A percentile compares a stretch with the other conserved stretches of the same genome.
Conservation (phyloP, 2,113 vertebrate species). For the Channa argus region DNA sequence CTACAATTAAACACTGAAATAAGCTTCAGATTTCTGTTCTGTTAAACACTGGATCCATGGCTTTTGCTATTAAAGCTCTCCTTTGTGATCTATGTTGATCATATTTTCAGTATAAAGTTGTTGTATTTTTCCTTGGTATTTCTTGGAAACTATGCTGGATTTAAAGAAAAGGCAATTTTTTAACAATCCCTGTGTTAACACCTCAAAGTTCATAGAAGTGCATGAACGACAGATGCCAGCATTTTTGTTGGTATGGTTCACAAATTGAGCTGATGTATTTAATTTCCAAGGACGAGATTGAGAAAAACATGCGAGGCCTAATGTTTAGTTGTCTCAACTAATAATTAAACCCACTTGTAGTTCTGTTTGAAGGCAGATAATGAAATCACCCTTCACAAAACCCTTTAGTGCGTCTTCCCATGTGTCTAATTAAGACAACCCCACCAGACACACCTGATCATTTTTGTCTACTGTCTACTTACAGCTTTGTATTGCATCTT, state of each 20-base stretch:
- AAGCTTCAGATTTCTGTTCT: constrained; percentile 22
- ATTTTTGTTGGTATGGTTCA: neutral
- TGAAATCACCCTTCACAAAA: constrained; percentile 29
- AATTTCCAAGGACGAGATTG: neutral
- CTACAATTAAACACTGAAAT: constrained; percentile 2
- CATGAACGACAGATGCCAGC: neutral
- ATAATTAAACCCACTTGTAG: neutral
- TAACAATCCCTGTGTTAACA: neutral
- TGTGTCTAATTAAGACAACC: constrained; percentile 33
- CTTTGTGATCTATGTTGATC: neutral
- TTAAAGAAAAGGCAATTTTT: constrained; percentile 1
- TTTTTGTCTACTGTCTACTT: constrained; percentile 38
- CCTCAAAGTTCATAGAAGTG: neutral
- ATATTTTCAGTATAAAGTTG: neutral
- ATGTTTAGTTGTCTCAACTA: constrained; percentile 9
- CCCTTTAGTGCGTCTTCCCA: constrained; percentile 27
- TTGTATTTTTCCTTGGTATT: neutral
- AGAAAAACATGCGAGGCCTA: neutral
- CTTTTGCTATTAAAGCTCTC: constrained; percentile 16
- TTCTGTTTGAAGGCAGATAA: constrained; percentile 3
- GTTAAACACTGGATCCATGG: constrained; percentile 16
- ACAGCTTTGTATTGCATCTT: constrained; percentile 3
- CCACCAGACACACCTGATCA: constrained; percentile 32
- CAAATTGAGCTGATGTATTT: constrained; percentile 5
- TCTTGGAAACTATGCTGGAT: neutral